These are phyloP conservation scores for Aradophagus sp. DNA, from an alignment of 1,140 invertebrate species.

Conservation along the genomic window DNA sequence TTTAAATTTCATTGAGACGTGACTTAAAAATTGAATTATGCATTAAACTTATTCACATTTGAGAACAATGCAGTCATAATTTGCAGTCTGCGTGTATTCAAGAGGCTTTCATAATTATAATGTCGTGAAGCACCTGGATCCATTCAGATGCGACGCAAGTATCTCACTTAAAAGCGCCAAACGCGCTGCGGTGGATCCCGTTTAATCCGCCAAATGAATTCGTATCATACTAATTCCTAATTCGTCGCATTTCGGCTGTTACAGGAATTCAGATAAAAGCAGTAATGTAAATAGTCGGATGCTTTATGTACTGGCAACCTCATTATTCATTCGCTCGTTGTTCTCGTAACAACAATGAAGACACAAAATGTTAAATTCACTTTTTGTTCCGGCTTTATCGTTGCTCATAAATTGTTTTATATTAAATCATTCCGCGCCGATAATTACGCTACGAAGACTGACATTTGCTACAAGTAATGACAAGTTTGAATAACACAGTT, in stretches of 20 bases:
- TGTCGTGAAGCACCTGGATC: constrained; percentile 44
- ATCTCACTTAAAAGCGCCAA: constrained; percentile 30
- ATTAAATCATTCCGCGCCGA: no score
- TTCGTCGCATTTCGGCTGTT: constrained; percentile 25
- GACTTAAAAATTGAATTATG: background rate
- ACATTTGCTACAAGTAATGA: no score
- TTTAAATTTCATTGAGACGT: constrained; percentile 10
- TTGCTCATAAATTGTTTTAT: no score
- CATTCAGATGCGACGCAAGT: constrained; percentile 29
- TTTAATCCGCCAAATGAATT: constrained; percentile 45
- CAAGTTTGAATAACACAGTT: no score
- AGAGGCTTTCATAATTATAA: constrained; percentile 41
- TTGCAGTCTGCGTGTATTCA: constrained; percentile 35
- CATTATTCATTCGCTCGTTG: constrained; percentile 16
- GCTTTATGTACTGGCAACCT: constrained; percentile 12
- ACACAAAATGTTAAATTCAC: no score
- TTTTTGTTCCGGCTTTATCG: no score
- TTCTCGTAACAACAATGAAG: constrained; percentile 11
- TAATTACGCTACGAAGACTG: no score
- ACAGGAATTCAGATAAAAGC: constrained; percentile 21
- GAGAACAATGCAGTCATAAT: constrained; percentile 36
- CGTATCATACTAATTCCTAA: constrained; percentile 34
- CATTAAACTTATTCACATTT: constrained; percentile 17
- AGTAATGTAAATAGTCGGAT: constrained; percentile 20
- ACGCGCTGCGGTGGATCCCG: constrained; percentile 25